Conservation (phyloP, 2,888 invertebrate genomes). For the Thera obeliscata region DNA sequence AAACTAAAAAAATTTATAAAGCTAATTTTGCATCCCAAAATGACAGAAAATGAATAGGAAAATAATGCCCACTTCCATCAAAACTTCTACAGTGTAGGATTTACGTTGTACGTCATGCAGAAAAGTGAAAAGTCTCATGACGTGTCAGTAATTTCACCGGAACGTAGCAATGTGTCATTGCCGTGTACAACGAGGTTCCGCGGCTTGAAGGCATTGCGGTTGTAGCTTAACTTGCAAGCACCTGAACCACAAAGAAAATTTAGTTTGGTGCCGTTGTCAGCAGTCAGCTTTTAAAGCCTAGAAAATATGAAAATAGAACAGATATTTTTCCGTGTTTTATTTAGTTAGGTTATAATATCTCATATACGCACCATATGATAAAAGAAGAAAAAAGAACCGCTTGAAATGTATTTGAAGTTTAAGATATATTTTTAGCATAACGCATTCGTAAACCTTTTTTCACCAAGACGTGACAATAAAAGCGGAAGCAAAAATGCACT, state of each 20-base stretch:
- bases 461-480: background rate
- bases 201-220: slow-evolving; percentile 17
- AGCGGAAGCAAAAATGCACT: background rate
- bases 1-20: too few species aligned
- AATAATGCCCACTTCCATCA: background rate
- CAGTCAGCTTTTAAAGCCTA: background rate
- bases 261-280: background rate
- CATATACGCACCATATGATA: too few species aligned
- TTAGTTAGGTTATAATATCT: too few species aligned
- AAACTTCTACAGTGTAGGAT: background rate
- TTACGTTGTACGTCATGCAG: slow-evolving; percentile 1
- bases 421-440: too few species aligned
- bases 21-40: too few species aligned
- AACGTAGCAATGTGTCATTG: slow-evolving; percentile 28
- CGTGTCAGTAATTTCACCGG: slow-evolving; percentile 21
- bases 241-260: slow-evolving; percentile 6
- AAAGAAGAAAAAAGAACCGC: too few species aligned
- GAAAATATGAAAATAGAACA: background rate
- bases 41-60: too few species aligned
- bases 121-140: slow-evolving; percentile 14
- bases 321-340: too few species aligned
- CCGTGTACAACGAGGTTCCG: slow-evolving; percentile 22
- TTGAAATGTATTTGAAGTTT: too few species aligned
- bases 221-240: slow-evolving; percentile 1
- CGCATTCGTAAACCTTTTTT: too few species aligned